A percentile compares a stretch with the other conserved stretches of the same genome.
These are phyloP conservation scores for Cassiopea xamachana DNA, from an alignment of 30 jellyfish, hydroid and myxozoan genomes.

Conservation along the genomic window DNA sequence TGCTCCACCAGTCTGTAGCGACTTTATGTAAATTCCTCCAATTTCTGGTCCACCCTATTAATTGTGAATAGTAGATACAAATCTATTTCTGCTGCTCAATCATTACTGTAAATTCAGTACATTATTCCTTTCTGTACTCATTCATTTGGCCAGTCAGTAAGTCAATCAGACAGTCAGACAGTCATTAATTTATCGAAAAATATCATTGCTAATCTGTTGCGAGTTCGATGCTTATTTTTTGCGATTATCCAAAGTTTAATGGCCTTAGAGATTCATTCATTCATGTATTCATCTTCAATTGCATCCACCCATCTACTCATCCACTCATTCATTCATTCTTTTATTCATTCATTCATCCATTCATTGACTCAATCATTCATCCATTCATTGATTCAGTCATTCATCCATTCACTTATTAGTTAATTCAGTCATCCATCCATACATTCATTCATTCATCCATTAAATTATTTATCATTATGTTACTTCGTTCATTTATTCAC, in stretches of 20 bases:
- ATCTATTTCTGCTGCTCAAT: neutral
- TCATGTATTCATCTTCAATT: too few species aligned
- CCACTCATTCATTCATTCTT: neutral
- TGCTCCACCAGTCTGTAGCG: constrained; percentile 91
- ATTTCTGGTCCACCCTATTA: constrained; percentile 97
- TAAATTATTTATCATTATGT: neutral
- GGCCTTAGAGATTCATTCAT: too few species aligned
- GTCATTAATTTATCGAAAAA: neutral
- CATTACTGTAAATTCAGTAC: neutral
- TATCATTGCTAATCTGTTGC: neutral
- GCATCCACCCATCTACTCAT: neutral
- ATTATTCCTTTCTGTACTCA: neutral
- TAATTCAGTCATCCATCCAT: neutral
- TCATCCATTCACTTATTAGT: neutral
- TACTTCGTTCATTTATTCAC: neutral
- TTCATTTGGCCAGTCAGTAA: neutral
- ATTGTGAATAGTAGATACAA: neutral
- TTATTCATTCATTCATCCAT: neutral
- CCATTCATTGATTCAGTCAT: neutral
- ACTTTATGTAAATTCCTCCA: constrained; percentile 87
- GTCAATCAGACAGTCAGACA: neutral
- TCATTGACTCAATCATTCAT: neutral
- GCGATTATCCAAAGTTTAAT: neutral
- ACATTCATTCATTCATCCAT: neutral
- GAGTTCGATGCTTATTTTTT: neutral